Base-by-base conservation (phyloP, 1,140 invertebrate species). In the Pseudomyrmex sp. region DNA sequence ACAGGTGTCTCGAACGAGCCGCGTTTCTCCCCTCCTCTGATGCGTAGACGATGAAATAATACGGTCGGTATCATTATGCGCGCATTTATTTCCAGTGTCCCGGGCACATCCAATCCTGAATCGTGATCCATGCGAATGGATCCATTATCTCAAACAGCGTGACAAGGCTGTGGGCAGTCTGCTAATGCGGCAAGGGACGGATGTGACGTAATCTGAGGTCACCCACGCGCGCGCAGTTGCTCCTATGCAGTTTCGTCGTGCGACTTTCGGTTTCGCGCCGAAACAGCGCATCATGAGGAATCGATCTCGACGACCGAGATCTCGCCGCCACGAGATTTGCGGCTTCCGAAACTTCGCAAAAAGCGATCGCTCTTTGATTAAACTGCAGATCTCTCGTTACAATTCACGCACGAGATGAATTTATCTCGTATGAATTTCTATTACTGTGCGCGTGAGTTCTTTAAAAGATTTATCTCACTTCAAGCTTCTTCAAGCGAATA, bases 201-300 rank as follows among this genome's bases (percentile, higher is more conserved):
- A 94, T 92, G 89, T 94, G 92, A 94, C 92, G 93, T 91, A 93
- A 94, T 91, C 90, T 92, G 93, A 94, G 93, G 93, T 93, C 93
- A 94, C 93, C 92, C 90, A 93, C 93, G 93, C 91, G 82, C 85
- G 87, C 79, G 82, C 88, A 80, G 58, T 50, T 74, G 46, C 59
- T 69, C 66, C 75, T 69, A 56, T 76, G 52, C 69, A 52, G 70
- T 61, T 75, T 84, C 75, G 82, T 65, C 85, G 82, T 26, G 56
- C 48, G 2, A 8, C 23, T 23, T 46, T 9, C 35, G 73, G 12
- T n/a, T n/a, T n/a, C 35, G 44, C 35, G 48, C 35, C 9, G 4
- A 26, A 65, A 54, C 9, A 54, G 7, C 1, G 35, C 35, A 35
- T 18, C 68, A 88, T 85, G 44, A 46, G 50, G 9, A 79, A 75